phyloP scores from a whole-genome alignment of 2,888 invertebrate genomes.

The Rhagium mordax region DNA sequence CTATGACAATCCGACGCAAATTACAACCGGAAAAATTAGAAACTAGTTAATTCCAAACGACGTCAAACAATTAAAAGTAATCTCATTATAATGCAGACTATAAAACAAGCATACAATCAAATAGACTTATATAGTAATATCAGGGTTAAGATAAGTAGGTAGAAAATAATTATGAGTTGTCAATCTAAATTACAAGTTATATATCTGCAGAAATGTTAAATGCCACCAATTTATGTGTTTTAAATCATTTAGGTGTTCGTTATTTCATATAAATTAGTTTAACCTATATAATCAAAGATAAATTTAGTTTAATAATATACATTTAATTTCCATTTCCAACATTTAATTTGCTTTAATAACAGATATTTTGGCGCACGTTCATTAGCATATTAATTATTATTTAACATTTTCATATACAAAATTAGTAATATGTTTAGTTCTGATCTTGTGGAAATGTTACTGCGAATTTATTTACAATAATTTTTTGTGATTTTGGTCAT shows the following conservation, averaged over 20 bases:
- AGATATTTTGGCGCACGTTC: neutral
- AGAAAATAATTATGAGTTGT: constrained; percentile 19
- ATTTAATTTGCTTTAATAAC: neutral
- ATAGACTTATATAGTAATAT: constrained; percentile 11
- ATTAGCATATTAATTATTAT: neutral
- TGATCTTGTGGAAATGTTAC: no score
- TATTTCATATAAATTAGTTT: neutral
- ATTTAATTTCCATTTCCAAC: neutral
- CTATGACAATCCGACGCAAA: no score
- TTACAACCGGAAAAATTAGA: neutral
- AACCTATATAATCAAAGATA: neutral
- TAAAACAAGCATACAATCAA: neutral
- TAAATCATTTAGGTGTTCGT: neutral
- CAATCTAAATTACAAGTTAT: constrained; percentile 6
- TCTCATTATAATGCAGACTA: neutral
- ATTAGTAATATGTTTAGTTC: no score
- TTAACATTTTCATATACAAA: no score
- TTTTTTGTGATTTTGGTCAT: no score
- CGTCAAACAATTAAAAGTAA: neutral
- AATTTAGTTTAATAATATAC: neutral
- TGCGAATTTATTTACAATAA: no score
- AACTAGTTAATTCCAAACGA: neutral
- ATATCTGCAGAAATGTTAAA: neutral
- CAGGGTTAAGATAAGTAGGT: constrained; percentile 4
- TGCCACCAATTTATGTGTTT: neutral